Conservation (phyloP, 2,797 vertebrate species). For the Octomys mimax region DNA sequence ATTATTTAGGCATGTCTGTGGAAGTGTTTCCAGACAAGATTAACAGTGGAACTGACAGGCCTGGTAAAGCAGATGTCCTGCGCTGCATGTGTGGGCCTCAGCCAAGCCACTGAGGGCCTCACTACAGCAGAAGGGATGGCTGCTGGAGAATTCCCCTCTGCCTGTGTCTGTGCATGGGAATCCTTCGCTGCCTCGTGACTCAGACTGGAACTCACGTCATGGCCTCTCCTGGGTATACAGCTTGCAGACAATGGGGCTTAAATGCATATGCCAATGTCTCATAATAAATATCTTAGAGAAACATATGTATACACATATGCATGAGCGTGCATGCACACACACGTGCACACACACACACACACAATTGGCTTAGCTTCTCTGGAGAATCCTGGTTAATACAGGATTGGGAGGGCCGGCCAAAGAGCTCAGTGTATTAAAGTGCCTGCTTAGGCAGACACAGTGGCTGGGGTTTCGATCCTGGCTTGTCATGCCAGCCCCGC, state of each 20-base stretch:
- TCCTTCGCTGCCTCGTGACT: neutral
- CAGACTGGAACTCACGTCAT: too few relatives aligned
- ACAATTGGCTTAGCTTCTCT: neutral
- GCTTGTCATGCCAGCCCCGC: too few relatives aligned
- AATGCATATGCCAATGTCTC: neutral
- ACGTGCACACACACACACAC: neutral
- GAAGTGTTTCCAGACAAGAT: neutral
- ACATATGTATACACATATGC: neutral
- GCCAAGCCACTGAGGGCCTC: neutral
- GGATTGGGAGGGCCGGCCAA: too few relatives aligned
- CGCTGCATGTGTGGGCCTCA: accelerated
- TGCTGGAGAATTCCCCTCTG: neutral
- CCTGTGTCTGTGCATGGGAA: neutral
- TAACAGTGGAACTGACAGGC: neutral
- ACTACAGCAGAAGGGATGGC: neutral
- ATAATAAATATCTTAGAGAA: neutral
- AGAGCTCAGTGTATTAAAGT: too few relatives aligned
- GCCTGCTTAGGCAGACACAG: too few relatives aligned
- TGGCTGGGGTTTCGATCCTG: too few relatives aligned
- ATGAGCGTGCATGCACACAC: too few relatives aligned
- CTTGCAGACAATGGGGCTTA: neutral
- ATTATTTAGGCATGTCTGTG: neutral
- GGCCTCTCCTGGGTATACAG: neutral
- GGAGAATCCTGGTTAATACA: neutral
- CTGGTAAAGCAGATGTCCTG: neutral